Evolutionary conservation across 2,113 vertebrate genomes (phyloP).

Genomic region (Heterotis niloticus): DNA sequence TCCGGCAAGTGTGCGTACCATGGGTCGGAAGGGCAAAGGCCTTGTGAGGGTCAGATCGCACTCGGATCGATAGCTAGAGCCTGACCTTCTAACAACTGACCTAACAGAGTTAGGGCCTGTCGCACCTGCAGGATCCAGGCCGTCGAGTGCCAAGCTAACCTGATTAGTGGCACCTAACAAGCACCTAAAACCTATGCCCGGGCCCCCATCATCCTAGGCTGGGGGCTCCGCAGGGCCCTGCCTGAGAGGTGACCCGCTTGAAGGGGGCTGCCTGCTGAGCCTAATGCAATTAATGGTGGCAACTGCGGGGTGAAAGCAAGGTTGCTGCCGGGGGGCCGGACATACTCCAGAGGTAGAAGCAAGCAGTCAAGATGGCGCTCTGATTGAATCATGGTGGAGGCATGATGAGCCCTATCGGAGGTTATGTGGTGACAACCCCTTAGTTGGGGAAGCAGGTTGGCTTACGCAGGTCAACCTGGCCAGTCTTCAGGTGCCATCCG

Average conservation of each 20-base stretch:
- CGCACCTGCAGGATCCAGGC: constrained; percentile 63
- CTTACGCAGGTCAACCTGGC: neutral
- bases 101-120: constrained; percentile 82
- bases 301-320: constrained; percentile 69
- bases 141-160: constrained; percentile 66
- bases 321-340: constrained; percentile 75
- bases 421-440: neutral
- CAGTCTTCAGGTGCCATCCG: constrained; percentile 3
- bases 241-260: constrained; percentile 72
- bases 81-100: constrained; percentile 68
- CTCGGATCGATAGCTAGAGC: constrained; percentile 65
- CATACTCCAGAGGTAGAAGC: constrained; percentile 65
- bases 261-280: constrained; percentile 75
- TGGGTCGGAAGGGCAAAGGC: constrained; percentile 90
- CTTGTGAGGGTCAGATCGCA: constrained; percentile 77
- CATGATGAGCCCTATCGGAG: constrained; percentile 42
- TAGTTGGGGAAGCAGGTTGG: neutral
- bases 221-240: constrained; percentile 57
- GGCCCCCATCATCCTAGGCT: constrained; percentile 73
- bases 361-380: constrained; percentile 55
- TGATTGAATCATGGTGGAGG: constrained; percentile 76
- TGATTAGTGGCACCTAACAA: constrained; percentile 84
- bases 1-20: constrained; percentile 42
- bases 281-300: constrained; percentile 88
- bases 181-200: constrained; percentile 75